A percentile compares a stretch with the other conserved stretches of the same genome.
Evolutionary conservation across 2,797 vertebrate genomes (phyloP).

Genomic region (Mycteria americana): DNA sequence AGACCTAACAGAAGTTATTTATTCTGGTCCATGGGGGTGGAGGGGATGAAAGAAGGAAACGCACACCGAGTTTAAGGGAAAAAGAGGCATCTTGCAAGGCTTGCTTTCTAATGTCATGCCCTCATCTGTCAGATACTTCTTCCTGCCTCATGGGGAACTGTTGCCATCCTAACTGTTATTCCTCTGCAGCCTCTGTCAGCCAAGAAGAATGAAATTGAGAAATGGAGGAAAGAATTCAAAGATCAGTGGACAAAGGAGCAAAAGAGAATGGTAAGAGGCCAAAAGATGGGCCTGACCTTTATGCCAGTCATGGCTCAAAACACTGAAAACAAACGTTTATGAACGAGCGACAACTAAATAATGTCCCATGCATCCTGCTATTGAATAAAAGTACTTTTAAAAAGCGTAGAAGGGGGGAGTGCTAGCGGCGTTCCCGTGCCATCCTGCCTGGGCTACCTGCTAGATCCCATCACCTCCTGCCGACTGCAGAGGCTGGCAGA

Average conservation of each 20-base stretch:
- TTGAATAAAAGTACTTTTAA: background rate
- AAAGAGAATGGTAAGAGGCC: conserved; percentile 84
- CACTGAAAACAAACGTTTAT: rapidly evolving
- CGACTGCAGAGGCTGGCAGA: background rate
- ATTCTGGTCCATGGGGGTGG: too few species aligned
- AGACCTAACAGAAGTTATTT: too few species aligned
- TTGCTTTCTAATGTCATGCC: too few species aligned
- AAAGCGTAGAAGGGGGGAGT: background rate
- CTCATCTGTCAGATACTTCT: rapidly evolving
- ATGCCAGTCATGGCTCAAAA: rapidly evolving
- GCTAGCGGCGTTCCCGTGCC: too few species aligned
- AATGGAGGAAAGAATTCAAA: conserved; percentile 93
- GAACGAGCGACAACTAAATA: background rate
- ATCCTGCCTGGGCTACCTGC: background rate
- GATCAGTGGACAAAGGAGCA: conserved; percentile 90
- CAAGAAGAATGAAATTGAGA: conserved; percentile 91
- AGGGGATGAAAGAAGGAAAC: background rate
- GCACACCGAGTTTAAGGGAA: background rate
- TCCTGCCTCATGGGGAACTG: background rate
- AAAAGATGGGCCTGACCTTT: too few species aligned
- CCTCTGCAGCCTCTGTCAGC: conserved; percentile 82
- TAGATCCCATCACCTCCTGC: background rate
- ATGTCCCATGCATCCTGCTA: background rate
- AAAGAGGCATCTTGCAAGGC: background rate
- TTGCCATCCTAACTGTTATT: background rate